Evolutionary conservation across 37 sponge, comb jelly and placozoan species (phyloP), one percentile per base, ranked within the genome.

Genomic region (Axinella damicornis): DNA sequence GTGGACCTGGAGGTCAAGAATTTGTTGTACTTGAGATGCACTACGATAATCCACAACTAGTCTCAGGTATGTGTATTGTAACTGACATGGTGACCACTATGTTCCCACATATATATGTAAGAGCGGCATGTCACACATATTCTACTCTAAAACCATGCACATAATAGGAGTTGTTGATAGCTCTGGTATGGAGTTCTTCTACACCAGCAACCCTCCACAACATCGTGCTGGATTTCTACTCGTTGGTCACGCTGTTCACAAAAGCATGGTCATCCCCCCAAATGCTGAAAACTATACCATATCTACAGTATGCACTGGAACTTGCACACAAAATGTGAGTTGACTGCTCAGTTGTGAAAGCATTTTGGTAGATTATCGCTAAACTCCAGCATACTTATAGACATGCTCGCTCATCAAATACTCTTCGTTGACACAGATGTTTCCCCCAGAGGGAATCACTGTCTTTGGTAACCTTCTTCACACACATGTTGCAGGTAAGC

Each of bases 21-120:
- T 75, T 71, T 63, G 1, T 73, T 35, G 39, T 94, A 32, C 62
- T 89, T 12, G 83, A 90, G 33, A 83, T 90, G 70, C 94, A 94
- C 62, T 94, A 89, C 65, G 85, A 94, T 58, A 94, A 94, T 64
- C 90, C 88, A 19, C 2, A 57, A 14, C 12, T n/a, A 72, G 20
- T 46, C 2, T 38, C 24, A 20, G 27, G 22, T 72, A n/a, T n/a
- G n/a, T n/a, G n/a, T n/a, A n/a, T n/a, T n/a, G n/a, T 12, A n/a
- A 15, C 16, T 12, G 16, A 35, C 13, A 69, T 15, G 12, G 16
- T 69, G 36, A 36, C 16, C 36, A 24, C 25, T n/a, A n/a, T n/a
- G n/a, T n/a, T n/a, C n/a, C n/a, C n/a, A n/a, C n/a, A n/a, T n/a
- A n/a, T n/a, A n/a, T n/a, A n/a, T n/a, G n/a, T n/a, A n/a, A 16